A percentile compares a stretch with the other conserved stretches of the same genome.
Evolutionary conservation across 2,888 invertebrate genomes (phyloP).

Genomic region (Mystacides longicornis): DNA sequence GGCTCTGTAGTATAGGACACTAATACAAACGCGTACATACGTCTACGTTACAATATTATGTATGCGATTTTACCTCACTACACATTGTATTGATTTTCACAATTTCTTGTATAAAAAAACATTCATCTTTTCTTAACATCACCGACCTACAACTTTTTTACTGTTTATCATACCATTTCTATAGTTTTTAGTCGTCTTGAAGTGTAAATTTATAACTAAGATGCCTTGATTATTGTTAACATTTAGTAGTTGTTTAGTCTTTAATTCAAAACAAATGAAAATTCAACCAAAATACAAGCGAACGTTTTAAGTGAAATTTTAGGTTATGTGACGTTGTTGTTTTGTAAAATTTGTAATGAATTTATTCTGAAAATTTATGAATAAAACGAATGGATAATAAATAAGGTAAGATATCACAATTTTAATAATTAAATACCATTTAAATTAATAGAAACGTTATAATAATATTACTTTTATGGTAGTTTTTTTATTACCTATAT

Average conservation of each 20-base stretch:
- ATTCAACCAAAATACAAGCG: neutral
- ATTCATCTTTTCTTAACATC: neutral
- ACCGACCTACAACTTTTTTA: neutral
- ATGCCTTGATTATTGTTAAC: neutral
- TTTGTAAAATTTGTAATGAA: neutral
- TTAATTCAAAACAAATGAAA: neutral
- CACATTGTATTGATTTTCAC: neutral
- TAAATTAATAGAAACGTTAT: too few relatives aligned
- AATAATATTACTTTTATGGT: too few relatives aligned
- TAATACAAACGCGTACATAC: neutral
- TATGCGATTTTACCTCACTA: neutral
- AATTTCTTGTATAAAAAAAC: slow-evolving; percentile 1
- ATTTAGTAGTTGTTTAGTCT: neutral
- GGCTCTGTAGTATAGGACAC: neutral
- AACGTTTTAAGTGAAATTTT: neutral
- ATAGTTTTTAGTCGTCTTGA: neutral
- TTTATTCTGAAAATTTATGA: too few relatives aligned
- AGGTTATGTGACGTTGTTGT: neutral
- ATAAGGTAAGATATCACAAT: too few relatives aligned
- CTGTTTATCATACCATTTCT: neutral
- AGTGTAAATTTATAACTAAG: neutral
- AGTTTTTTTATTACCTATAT: too few relatives aligned
- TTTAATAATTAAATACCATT: too few relatives aligned
- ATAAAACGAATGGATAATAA: too few relatives aligned
- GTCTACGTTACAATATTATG: too few relatives aligned